Base-by-base conservation (phyloP, 1,140 invertebrate genomes). In the Procambarus virginalis region DNA sequence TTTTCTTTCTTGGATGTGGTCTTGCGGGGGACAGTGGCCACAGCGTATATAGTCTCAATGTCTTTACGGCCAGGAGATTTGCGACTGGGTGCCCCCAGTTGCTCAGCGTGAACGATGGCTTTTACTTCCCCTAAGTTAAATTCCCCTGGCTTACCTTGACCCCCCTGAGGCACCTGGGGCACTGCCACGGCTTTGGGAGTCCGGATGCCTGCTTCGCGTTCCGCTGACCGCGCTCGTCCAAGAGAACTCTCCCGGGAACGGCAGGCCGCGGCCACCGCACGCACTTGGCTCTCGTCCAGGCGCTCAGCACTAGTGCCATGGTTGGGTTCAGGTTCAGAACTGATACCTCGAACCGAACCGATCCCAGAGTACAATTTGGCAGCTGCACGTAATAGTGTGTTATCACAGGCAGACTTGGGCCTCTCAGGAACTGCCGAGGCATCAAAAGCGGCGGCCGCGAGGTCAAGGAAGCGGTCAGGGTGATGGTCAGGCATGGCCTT, bases 21-120 rank as follows among this genome's bases (percentile, higher is more conserved):
- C 91, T 94, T 94, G 78, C 96, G 95, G 92, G 96, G 95, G 2
- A 95, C 94, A 84, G 95, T 94, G 51, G 81, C 93, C 55, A 86
- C 91, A 70, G 81, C 86, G 64, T 91, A 92, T 68, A 91, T 85
- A 22, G 79, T 86, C 49, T 84, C 91, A 58, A 85, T 91, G 58
- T 77, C 86, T 83, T 82, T 87, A 85, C 10, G 94, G 94, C 2
- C 93, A 93, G n/a, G 86, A 79, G 90, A 87, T 58, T 87, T 88
- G 46, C 85, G 75, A 49, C 82, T 82, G 60, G 84, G 58, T 46
- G 73, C 88, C n/a, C 87, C 70, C 75, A 83, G 81, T 48, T 89
- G 89, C 75, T 89, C 84, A 46, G 92, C 84, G 76, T 92, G 86
- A 17, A 86, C 86, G 49, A 91, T 91, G 60, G 91, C 91, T 49